Base-by-base conservation (phyloP, 2,888 invertebrate species). In the Chorisops tibialis region DNA sequence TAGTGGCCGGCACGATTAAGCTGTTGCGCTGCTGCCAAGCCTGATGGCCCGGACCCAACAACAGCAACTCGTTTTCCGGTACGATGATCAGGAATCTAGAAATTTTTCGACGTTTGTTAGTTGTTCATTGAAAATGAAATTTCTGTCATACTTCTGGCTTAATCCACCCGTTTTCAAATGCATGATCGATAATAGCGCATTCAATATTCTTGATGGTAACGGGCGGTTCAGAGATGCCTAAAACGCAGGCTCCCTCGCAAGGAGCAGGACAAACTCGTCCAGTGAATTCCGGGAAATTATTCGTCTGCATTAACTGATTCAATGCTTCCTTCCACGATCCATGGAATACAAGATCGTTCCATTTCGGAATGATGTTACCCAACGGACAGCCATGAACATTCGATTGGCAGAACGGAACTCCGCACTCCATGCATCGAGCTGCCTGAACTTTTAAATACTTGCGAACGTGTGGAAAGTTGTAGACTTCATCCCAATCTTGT, bases 181-280 rank as follows among this genome's bases (percentile, higher is more conserved):
- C 99, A 80, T 96, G 88, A 81, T 99, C 99, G 70, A 99, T 97
- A 76, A 99, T 99, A 61, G 97, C 88, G 77, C 97, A 97, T 81
- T 99, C 99, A 70, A 99, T 98, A 77, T 96, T 96, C 81, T 99
- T 99, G 76, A 99, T 99, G 65, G 98, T 98, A 21, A 99, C 99
- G 11, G 98, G 85, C 3, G 96, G 96, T 71, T 95, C 93, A 18
- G 93, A 95, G 74, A 99, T 99, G 62, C 87, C 96, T 67, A 98
- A 80, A 62, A 97, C 97, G 78, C 99, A 99, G 3, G 98, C 95
- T 51, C 95, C 98, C 80, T 99, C 99, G 78, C 99, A 99, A 7
- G 99, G 98, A 9, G 99, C 99, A 1, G 97, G 93, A 68, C 93
- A 93, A 16, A 93, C 93, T 70, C 99, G 84, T 0, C 96, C 96